Base-by-base conservation (phyloP, 2,113 vertebrate species). In the Panthera uncia region DNA sequence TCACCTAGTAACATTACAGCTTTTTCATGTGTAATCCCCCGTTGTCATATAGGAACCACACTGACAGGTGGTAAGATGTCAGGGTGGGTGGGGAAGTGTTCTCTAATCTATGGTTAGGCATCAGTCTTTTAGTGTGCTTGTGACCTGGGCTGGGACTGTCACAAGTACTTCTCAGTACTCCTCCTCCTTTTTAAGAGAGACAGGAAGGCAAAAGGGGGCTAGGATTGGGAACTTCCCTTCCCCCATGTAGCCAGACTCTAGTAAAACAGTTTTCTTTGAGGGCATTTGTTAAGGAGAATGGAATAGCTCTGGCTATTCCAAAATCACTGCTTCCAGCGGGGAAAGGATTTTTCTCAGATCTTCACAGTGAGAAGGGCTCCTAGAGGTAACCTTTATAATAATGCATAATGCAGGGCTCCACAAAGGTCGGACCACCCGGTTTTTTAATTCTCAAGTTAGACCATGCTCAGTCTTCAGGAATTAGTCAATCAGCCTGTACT, bases 41-140 rank as follows among this genome's bases (percentile, higher is more conserved):
- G 7, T 13, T 29, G 7, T 45, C 0, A 29, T 2, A 15, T 38
- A 45, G 71, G 71, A 27, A 27, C 23, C 5, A 27, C 13, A 25
- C 23, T 1, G 71, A 13, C 3, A 57, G 5, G 6, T 0, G 25
- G 38, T 15, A 6, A 5, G n/a, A 12, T 9, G 69, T 38, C n/a
- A 27, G 73, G 73, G 25, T 2, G 48, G 10, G 4, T 12, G 9
- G 31, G 18, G 41, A 52, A 9, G 76, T 1, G 48, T 33, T n/a
- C 29, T 18, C 3, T 23, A 13, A 13, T 13, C 78, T 21, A 19
- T 23, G 31, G 11, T 55, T 52, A 80, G 48, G 48, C 76, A 19
- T 21, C 31, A 21, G 48, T 21, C 31, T 48, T 52, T n/a, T 11
- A 18, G 78, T 23, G 76, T 33, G 18, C 33, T 21, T 21, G 5